Evolutionary conservation across 2,113 vertebrate genomes (phyloP).

Genomic region (Crotophaga sulcirostris): DNA sequence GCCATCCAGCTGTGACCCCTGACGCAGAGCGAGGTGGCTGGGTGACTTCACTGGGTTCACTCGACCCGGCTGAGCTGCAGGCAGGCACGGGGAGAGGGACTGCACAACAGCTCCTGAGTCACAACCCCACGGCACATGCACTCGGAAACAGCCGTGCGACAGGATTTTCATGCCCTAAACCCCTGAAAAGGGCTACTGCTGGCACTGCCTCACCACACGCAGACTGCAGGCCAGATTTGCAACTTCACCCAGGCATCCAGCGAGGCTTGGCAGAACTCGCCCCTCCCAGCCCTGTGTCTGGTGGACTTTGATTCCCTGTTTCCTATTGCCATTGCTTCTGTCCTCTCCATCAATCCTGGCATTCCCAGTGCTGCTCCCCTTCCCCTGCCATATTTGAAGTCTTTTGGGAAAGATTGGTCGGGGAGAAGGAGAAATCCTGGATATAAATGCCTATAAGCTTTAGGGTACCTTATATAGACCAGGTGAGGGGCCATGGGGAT

Average conservation of each 20-base stretch:
- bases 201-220: neutral
- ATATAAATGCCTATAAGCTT: neutral
- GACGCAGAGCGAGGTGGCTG: neutral
- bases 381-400: neutral
- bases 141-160: accelerated
- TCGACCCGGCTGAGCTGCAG: neutral
- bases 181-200: neutral
- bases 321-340: neutral
- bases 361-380: neutral
- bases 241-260: neutral
- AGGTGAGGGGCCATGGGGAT: accelerated
- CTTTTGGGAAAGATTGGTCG: neutral
- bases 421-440: neutral
- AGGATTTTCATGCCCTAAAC: neutral
- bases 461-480: accelerated
- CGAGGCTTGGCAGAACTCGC: neutral
- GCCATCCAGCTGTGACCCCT: neutral
- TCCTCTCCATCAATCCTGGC: neutral
- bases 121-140: accelerated
- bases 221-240: neutral
- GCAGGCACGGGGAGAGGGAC: neutral
- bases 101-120: neutral
- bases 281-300: neutral
- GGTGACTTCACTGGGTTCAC: neutral
- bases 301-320: neutral